Evolutionary conservation across 2,888 invertebrate genomes (phyloP).

Genomic region (Steinernema carpocapsae): DNA sequence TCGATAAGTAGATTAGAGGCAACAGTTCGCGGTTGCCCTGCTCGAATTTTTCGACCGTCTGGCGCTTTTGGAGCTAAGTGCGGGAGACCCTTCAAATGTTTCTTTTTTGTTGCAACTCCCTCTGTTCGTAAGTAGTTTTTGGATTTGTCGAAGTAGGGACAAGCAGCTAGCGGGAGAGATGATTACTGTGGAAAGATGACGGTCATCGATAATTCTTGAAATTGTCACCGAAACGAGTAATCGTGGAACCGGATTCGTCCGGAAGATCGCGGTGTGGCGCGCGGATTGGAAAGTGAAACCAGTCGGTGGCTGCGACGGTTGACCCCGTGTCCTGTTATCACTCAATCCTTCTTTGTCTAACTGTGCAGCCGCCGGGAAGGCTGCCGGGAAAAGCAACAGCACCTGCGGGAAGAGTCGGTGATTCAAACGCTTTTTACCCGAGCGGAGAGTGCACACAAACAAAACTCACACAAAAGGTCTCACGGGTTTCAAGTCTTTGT

Average conservation of each 20-base stretch:
- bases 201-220: conserved; percentile 22
- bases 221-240: neutral
- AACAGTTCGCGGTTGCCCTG: neutral
- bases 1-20: neutral
- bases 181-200: neutral
- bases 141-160: too few species aligned
- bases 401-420: neutral
- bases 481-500: conserved; percentile 1
- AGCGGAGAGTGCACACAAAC: neutral
- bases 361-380: neutral
- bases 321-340: conserved; percentile 32
- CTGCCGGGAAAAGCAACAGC: conserved; percentile 13
- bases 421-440: conserved; percentile 29
- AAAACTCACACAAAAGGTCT: conserved; percentile 17
- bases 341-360: conserved; percentile 28
- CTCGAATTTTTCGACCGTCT: neutral
- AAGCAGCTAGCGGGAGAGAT: neutral
- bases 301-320: conserved; percentile 4
- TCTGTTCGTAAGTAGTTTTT: neutral
- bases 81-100: neutral
- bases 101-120: neutral
- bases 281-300: conserved; percentile 27
- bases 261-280: conserved; percentile 31
- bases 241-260: conserved; percentile 18
- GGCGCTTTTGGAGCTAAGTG: neutral